A percentile compares a stretch with the other conserved stretches of the same genome.
Evolutionary conservation across 2,797 vertebrate genomes (phyloP).

Genomic region (Hephaestus fuliginosus): DNA sequence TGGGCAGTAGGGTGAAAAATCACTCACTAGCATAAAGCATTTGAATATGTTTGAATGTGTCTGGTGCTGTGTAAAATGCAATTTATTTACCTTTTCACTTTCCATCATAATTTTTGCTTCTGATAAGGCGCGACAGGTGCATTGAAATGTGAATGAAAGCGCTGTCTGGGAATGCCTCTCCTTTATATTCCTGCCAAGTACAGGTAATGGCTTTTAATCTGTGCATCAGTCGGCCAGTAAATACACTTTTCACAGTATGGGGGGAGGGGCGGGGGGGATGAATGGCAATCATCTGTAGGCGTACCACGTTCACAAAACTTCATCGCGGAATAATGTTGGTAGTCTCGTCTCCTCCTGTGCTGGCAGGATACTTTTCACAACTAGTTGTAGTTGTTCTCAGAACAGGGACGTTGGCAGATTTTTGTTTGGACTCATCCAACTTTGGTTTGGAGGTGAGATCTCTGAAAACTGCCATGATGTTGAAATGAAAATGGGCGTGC

Average conservation of each 20-base stretch:
- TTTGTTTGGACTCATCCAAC: neutral
- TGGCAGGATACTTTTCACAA: conserved; percentile 1
- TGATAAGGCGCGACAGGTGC: conserved; percentile 33
- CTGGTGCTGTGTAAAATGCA: conserved; percentile 5
- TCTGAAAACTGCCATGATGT: neutral
- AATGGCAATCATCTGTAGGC: conserved; percentile 40
- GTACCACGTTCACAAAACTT: conserved; percentile 21
- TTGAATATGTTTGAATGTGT: conserved; percentile 20
- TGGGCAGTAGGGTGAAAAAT: neutral
- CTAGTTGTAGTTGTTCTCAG: neutral
- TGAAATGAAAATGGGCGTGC: neutral
- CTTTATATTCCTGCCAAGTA: conserved; percentile 64
- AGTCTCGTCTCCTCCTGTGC: conserved; percentile 30
- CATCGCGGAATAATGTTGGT: conserved; percentile 5
- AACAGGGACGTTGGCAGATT: neutral
- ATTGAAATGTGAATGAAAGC: conserved; percentile 63
- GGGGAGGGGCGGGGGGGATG: conserved; percentile 50
- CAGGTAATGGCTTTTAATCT: conserved; percentile 77
- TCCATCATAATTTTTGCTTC: conserved; percentile 23
- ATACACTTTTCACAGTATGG: conserved; percentile 59
- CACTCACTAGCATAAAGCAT: neutral
- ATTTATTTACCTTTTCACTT: conserved; percentile 55
- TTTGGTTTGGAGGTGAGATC: neutral
- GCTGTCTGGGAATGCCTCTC: conserved; percentile 46
- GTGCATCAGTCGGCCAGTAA: conserved; percentile 70